Percentiles rank a stretch among this genome's conserved stretches.
Conservation (phyloP, 2,888 invertebrate genomes). For the Achlya flavicornis region DNA sequence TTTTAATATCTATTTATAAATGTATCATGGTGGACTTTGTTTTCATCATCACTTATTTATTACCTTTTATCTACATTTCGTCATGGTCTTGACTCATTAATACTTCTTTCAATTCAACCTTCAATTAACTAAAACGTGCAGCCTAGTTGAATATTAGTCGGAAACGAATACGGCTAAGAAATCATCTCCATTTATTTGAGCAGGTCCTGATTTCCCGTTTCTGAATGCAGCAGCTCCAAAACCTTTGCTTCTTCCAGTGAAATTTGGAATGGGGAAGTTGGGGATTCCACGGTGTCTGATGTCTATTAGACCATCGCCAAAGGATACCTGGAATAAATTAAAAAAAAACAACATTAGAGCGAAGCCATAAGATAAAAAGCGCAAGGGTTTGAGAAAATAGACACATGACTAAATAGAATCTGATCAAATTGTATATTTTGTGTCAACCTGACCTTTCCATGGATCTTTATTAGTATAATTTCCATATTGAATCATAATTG, state of each 20-base stretch:
- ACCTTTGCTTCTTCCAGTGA: slow-evolving; percentile 59
- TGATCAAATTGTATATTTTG: no score
- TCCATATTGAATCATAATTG: no score
- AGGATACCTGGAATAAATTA: slow-evolving; percentile 55
- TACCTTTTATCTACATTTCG: background rate
- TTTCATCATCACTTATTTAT: background rate
- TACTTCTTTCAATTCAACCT: background rate
- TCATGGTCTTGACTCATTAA: background rate
- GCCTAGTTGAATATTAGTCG: slow-evolving; percentile 42
- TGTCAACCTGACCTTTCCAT: no score
- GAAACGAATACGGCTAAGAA: slow-evolving; percentile 69
- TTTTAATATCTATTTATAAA: background rate
- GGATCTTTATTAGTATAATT: no score
- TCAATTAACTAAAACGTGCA: background rate
- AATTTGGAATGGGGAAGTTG: slow-evolving; percentile 66
- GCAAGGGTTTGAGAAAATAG: no score
- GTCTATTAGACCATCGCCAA: slow-evolving; percentile 68
- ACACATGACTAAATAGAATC: no score
- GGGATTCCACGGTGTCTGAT: slow-evolving; percentile 69
- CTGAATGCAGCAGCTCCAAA: slow-evolving; percentile 64
- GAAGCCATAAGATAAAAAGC: background rate
- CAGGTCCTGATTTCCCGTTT: slow-evolving; percentile 42
- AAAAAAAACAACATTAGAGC: background rate
- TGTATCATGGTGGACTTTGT: background rate
- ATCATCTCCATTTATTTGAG: slow-evolving; percentile 51